Evolutionary conservation across 2,113 vertebrate genomes (phyloP).

Genomic region (Neolamprologus toae): DNA sequence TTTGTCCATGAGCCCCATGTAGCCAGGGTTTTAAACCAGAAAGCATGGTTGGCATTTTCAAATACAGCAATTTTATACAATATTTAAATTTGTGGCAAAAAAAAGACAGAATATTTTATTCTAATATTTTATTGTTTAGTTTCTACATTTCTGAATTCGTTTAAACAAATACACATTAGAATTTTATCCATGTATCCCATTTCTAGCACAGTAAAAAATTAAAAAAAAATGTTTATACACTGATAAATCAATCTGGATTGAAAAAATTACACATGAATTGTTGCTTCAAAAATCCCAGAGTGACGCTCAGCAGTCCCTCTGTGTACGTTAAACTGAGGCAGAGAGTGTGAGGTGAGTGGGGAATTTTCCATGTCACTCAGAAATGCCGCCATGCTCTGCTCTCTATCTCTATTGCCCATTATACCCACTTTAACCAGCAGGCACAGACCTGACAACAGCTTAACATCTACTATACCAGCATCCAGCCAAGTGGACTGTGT

Average conservation of each 20-base stretch:
- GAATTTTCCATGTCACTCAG: constrained; percentile 62
- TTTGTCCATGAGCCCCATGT: not conserved
- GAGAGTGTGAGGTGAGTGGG: constrained; percentile 23
- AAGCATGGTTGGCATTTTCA: not conserved
- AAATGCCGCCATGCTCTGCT: constrained; percentile 40
- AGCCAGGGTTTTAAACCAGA: not conserved
- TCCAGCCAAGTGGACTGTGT: not conserved
- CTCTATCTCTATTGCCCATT: constrained; percentile 15
- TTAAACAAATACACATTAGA: not conserved
- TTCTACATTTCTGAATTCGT: not conserved
- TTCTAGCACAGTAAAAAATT: not conserved
- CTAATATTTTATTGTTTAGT: not conserved
- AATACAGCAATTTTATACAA: not conserved
- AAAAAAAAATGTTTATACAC: not conserved
- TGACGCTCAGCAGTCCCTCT: constrained; percentile 5
- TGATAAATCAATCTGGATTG: not conserved
- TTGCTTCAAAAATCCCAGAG: not conserved
- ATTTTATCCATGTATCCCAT: not conserved
- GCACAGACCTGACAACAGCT: not conserved
- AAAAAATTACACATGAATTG: not conserved
- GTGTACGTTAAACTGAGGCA: not conserved
- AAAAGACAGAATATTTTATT: not conserved
- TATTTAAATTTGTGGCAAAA: not conserved
- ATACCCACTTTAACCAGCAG: constrained; percentile 5
- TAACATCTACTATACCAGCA: not conserved